Evolutionary conservation across 1,140 invertebrate species (phyloP).

Genomic region (Magallana ariakensis): DNA sequence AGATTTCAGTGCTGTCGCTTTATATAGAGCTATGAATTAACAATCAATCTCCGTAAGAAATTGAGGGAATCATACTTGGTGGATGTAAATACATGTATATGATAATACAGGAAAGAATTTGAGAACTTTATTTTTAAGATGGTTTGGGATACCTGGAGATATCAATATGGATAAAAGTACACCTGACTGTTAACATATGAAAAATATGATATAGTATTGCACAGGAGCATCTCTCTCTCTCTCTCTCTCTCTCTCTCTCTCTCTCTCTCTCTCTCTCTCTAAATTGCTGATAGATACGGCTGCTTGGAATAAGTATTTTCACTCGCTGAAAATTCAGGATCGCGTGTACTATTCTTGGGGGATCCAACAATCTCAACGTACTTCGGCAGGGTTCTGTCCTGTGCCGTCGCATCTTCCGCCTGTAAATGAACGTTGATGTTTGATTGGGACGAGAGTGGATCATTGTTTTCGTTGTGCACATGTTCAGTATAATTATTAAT

Average conservation of each 20-base stretch:
- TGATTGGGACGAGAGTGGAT: neutral
- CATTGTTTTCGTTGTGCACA: neutral
- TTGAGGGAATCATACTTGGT: too few relatives aligned
- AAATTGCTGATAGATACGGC: neutral
- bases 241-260: neutral
- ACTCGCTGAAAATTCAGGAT: neutral
- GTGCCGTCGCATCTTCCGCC: neutral
- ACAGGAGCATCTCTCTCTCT: too few relatives aligned
- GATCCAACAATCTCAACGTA: slow-evolving; percentile 1
- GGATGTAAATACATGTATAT: too few relatives aligned
- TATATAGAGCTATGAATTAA: too few relatives aligned
- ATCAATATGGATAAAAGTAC: too few relatives aligned
- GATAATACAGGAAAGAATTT: too few relatives aligned
- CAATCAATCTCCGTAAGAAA: too few relatives aligned
- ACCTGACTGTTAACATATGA: too few relatives aligned
- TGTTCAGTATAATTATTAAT: neutral
- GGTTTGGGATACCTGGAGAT: too few relatives aligned
- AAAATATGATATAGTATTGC: too few relatives aligned
- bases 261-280: neutral
- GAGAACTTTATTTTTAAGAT: too few relatives aligned
- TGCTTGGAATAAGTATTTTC: neutral
- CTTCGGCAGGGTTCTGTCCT: neutral
- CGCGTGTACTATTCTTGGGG: neutral
- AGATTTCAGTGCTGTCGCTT: too few relatives aligned
- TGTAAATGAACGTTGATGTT: neutral